A percentile compares a stretch with the other conserved stretches of the same genome.
Conservation (phyloP, 2,888 invertebrate species). For the Subacronicta megacephala region DNA sequence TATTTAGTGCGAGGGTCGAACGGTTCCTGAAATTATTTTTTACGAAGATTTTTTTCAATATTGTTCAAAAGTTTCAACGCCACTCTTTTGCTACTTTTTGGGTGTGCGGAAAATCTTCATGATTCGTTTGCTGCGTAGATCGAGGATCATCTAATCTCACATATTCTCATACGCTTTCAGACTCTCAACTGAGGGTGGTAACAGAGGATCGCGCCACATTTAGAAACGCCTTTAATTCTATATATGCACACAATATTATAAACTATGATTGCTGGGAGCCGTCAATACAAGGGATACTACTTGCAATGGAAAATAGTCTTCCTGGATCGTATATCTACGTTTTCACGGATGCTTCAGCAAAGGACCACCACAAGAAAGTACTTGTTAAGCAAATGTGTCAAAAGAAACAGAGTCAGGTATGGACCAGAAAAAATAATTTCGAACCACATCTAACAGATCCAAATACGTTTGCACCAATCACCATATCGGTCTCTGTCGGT, state of each 20-base stretch:
- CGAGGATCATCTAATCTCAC: not conserved
- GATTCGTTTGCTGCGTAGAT: too few relatives aligned
- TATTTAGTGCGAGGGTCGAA: too few relatives aligned
- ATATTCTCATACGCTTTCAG: slow-evolving; percentile 7
- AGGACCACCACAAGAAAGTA: slow-evolving; percentile 40
- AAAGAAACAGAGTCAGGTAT: slow-evolving; percentile 59
- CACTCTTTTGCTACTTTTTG: too few relatives aligned
- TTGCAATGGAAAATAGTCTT: slow-evolving; percentile 54
- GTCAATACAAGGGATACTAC: slow-evolving; percentile 54
- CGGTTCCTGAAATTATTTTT: too few relatives aligned
- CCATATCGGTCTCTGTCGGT: too few relatives aligned
- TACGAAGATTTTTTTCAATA: too few relatives aligned
- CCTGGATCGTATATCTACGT: slow-evolving; percentile 60
- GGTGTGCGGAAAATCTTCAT: too few relatives aligned
- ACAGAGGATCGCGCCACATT: slow-evolving; percentile 26
- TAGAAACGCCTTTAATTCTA: slow-evolving; percentile 15
- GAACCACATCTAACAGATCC: too few relatives aligned
- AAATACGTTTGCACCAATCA: too few relatives aligned
- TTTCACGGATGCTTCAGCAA: slow-evolving; percentile 65
- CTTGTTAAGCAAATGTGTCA: slow-evolving; percentile 55
- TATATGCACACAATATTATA: slow-evolving; percentile 2
- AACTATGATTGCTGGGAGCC: slow-evolving; percentile 56
- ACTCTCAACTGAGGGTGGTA: slow-evolving; percentile 17
- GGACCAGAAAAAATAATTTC: not conserved
- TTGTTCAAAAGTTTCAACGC: too few relatives aligned